Percentiles rank a stretch among this genome's conserved stretches.
These are phyloP conservation scores for Lumbricus terrestris DNA, from an alignment of 2,888 invertebrate genomes.

Conservation along the genomic window DNA sequence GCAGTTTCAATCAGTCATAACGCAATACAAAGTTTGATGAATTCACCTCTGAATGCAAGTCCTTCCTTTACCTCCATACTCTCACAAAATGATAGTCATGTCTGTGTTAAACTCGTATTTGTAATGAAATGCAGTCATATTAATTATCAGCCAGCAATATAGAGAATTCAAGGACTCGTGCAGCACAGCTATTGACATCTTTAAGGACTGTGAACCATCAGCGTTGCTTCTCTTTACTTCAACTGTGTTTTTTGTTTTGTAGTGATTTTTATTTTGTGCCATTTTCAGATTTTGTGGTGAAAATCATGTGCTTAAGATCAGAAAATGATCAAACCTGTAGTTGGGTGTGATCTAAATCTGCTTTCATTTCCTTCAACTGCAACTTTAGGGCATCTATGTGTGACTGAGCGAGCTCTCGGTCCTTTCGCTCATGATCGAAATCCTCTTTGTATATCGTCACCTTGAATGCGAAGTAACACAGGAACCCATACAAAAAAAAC, in stretches of 20 bases:
- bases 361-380: neutral
- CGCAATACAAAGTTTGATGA: neutral
- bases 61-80: neutral
- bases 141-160: too few relatives aligned
- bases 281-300: neutral
- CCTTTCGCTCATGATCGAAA: conserved; percentile 9
- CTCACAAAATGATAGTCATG: neutral
- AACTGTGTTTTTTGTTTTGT: too few relatives aligned
- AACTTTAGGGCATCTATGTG: neutral
- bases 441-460: conserved; percentile 8
- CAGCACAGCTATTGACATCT: too few relatives aligned
- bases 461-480: neutral
- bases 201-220: too few relatives aligned
- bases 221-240: too few relatives aligned
- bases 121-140: neutral
- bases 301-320: neutral
- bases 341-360: neutral
- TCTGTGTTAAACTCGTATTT: neutral
- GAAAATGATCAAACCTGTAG: conserved; percentile 3
- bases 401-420: neutral
- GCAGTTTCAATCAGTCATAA: neutral
- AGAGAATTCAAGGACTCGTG: too few relatives aligned
- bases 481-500: neutral
- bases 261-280: neutral
- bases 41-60: neutral